Evolutionary conservation across 2,888 invertebrate genomes (phyloP), one percentile per base, ranked within the genome.

Genomic region (Scaptomyza tumidula): DNA sequence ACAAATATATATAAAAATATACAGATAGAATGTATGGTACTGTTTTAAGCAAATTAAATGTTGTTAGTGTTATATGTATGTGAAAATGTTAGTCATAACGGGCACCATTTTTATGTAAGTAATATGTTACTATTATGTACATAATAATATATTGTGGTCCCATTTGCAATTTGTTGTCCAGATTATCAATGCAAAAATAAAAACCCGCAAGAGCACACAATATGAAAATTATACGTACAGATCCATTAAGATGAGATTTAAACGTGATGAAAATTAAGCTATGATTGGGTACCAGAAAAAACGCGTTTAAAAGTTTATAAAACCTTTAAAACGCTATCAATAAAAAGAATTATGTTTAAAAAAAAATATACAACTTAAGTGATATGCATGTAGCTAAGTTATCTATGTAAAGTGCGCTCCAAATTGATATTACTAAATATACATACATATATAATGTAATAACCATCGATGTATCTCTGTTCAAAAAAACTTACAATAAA

Each of bases 381-480:
- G 75, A 75, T 75, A 75, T 77, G 64, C 73, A 67, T 55, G 24
- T 71, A 71, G 67, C 55, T 71, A 76, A 75, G 76, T 54, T 58
- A 69, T 59, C 57, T 64, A 43, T 75, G 24, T 62, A 59, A 69
- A 69, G 58, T 19, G 68, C 73, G 78, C 75, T 77, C 78, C 78
- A 77, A 64, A 69, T 62, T 50, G 77, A 76, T 76, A 69, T 63
- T 63, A 75, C 59, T 49, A 48, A 53, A 35, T 16, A 55, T 54
- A 65, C 45, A 61, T 43, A 60, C 49, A 69, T 41, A 53, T 60
- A 56, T 67, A 72, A 33, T 72, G 57, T 72, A 72, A 41, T 76
- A 72, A 54, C 73, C 73, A 77, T 77, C 78, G 73, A 72, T 73
- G 75, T 76, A 65, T 77, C 57, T 70, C 73, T 76, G 78, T 76